Base-by-base conservation (phyloP, 2,797 vertebrate genomes). In the Myotis vivesi region DNA sequence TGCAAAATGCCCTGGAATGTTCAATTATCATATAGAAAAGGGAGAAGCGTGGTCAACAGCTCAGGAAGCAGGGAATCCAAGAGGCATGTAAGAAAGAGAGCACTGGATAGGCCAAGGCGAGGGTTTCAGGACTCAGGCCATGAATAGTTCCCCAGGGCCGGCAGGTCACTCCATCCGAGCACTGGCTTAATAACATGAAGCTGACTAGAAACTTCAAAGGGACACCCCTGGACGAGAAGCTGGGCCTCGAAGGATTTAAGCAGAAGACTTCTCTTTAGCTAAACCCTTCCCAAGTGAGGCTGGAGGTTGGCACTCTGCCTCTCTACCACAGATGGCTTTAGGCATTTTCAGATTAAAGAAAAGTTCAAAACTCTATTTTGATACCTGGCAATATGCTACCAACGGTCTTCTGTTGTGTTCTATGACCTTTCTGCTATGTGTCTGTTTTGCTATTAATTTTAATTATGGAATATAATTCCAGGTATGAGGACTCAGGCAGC, bases 381-480 rank as follows among this genome's bases (percentile, higher is more conserved):
- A 98, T 98, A 98, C 98, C 95, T 98, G 97, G 98, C 97, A 98
- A 98, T 98, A 98, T 98, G 98, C 97, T 98, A 98, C 98, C 97
- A 97, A 97, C 98, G 98, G 98, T 98, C 98, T 98, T 97, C 98
- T 98, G 97, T 97, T 98, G 96, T 98, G 96, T 98, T 98, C 97
- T 98, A 98, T 99, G 99, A 99, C 99, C 99, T 99, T 99, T 99
- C 98, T 99, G 98, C 98, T 98, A 98, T 98, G 98, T 98, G 98
- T 98, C 98, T 99, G 98, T 99, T 99, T 98, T 98, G 98, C 98
- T 99, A 99, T 99, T 99, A 99, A 99, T 99, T 99, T 99, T 99
- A 99, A 99, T 99, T 99, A 98, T 94, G 97, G 97, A 97, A 98
- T 98, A 98, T 98, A 98, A 98, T 98, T 98, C 98, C 99, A 98